Evolutionary conservation across 1,140 invertebrate genomes (phyloP), one percentile per base, ranked within the genome.

Genomic region (Plectrocnemia conspersa): DNA sequence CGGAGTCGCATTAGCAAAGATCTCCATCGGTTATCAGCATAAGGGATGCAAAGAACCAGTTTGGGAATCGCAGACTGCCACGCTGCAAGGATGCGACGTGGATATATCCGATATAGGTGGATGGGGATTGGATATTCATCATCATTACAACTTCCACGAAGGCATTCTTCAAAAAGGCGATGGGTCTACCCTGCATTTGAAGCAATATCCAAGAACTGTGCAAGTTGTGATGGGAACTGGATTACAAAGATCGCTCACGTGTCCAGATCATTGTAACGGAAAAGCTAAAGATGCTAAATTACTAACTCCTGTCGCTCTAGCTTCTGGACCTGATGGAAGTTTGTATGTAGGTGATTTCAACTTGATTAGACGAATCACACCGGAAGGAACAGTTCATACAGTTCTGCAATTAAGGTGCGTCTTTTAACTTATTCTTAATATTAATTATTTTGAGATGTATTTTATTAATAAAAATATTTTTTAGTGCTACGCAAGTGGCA

Each of bases 281-380:
- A 79, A 84, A 18, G 91, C 93, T 2, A 88, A 87, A 62, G 89
- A 93, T 65, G 89, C 89, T 3, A 80, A 84, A 50, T 78, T 99
- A 0, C 74, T 97, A 32, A 92, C 92, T 0, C 96, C 94, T 0
- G 90, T 96, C 3, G 91, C 94, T 7, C 72, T 99, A 23, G 88
- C 95, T 2, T 90, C 89, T 19, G 94, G 93, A 15, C 88, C 93
- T 4, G 96, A 98, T 77, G 97, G 96, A 10, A 93, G 89, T 58
- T 79, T 99, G 16, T 98, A 96, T 69, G 90, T 99, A 6, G 96
- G 93, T 1, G 96, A 98, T 71, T 97, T 95, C 67, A 97, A 98
- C 77, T 80, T 96, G 27, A 89, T 99, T 21, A 79, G 96, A 24
- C 81, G 93, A 64, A 87, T 98, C 35, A 93, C 89, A 16, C 90